Evolutionary conservation across 2,113 vertebrate genomes (phyloP), one percentile per base, ranked within the genome.

Genomic region (Baryphthengus martii): DNA sequence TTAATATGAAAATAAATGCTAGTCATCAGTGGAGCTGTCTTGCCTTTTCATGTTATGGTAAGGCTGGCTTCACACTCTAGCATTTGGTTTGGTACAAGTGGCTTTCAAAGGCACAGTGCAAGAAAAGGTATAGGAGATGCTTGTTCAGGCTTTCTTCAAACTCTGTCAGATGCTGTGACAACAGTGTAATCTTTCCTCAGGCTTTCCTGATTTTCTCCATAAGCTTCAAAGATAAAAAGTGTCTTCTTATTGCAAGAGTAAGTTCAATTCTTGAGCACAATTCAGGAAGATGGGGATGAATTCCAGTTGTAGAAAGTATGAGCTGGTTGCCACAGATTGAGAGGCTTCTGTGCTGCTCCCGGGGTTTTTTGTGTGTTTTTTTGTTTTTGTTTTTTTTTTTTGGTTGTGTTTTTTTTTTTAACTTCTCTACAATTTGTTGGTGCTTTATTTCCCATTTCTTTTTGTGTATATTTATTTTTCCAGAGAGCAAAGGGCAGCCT

Each of bases 1-100:
- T 93, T 86, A 86, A 85, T 78, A 75, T 84, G 62, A 77, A 94
- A 93, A 81, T 73, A 85, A 90, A 80, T 63, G 39, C 35, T 72
- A 56, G 56, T 71, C 23, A 63, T 76, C 0, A 6, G 17, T 39
- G 33, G 92, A 77, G 37, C 76, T 84, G 45, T 78, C 59, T 71
- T 95, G 61, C 39, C 33, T 90, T 95, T 87, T 87, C 50, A 11
- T 53, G 17, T 82, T 78, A 40, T 6, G 7, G 15, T 77, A 62
- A 55, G 59, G 47, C 65, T 75, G n/a, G 75, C 37, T 92, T 83
- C 0, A 0, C 50, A n/a, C 18, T 55, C 44, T 24, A 28, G 24
- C 13, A 23, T 86, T 91, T 29, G 28, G 20, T 90, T 70, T 78
- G 68, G 39, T 77, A 40, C 79, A 86, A 75, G 61, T 52, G 66